These are phyloP conservation scores for Malaclemys terrapin DNA, from an alignment of 2,113 vertebrate species.

Conservation along the genomic window DNA sequence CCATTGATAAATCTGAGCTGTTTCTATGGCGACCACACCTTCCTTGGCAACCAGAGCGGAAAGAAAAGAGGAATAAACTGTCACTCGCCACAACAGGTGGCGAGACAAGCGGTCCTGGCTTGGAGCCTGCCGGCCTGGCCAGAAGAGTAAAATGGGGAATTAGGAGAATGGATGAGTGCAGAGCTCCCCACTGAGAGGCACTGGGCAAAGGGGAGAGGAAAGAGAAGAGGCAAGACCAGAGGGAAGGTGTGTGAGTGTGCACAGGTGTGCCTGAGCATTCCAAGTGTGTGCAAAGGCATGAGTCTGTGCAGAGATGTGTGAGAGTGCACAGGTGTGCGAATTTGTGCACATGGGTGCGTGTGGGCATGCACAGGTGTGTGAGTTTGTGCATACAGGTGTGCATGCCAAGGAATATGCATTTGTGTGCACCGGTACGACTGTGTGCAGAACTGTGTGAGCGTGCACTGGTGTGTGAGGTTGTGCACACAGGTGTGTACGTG, in stretches of 20 bases:
- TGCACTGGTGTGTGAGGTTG: neutral
- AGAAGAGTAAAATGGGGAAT: neutral
- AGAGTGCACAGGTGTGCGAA: fast-evolving
- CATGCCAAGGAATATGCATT: neutral
- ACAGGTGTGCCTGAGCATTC: neutral
- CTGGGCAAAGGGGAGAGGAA: neutral
- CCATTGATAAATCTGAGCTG: conserved; percentile 64
- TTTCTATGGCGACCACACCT: conserved; percentile 19
- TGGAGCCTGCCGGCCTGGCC: neutral
- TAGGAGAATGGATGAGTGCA: neutral
- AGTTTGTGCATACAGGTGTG: no score
- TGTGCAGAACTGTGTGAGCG: fast-evolving
- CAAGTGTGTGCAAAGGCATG: neutral
- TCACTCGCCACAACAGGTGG: neutral
- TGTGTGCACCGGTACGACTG: neutral
- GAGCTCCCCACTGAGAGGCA: neutral
- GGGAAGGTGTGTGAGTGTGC: neutral
- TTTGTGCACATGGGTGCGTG: neutral
- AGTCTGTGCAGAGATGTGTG: fast-evolving
- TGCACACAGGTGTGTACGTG: fast-evolving
- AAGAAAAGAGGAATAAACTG: neutral
- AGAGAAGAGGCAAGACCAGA: neutral
- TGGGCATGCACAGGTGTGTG: no score
- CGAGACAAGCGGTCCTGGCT: neutral
- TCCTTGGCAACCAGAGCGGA: neutral